These are phyloP conservation scores for Sebastes minor DNA, from an alignment of 2,797 vertebrate genomes.

Conservation along the genomic window DNA sequence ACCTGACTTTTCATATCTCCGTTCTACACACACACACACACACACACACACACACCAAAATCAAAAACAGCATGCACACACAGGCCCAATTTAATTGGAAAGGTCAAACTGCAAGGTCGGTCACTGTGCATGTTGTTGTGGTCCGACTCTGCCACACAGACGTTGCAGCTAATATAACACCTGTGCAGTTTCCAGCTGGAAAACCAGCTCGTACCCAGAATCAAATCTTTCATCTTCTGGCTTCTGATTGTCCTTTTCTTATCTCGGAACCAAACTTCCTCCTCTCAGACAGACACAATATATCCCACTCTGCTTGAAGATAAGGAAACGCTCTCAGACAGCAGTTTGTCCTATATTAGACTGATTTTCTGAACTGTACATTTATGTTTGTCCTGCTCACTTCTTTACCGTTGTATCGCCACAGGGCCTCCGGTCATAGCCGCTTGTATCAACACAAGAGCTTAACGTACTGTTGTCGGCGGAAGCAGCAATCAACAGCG, in stretches of 20 bases:
- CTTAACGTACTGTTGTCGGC: slow-evolving; percentile 58
- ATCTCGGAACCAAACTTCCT: slow-evolving; percentile 46
- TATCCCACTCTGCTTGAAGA: slow-evolving; percentile 56
- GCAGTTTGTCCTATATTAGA: slow-evolving; percentile 66
- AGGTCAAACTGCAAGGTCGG: slow-evolving; percentile 61
- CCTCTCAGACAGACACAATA: slow-evolving; percentile 50
- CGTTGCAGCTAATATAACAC: slow-evolving; percentile 41
- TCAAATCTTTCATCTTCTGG: slow-evolving; percentile 47
- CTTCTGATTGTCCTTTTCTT: slow-evolving; percentile 55
- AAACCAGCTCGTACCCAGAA: slow-evolving; percentile 37
- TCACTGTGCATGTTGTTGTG: slow-evolving; percentile 17
- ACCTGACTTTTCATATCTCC: slow-evolving; percentile 29
- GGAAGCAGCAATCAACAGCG: slow-evolving; percentile 30
- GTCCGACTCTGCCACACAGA: slow-evolving; percentile 14
- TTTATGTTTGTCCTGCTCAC: slow-evolving; percentile 65
- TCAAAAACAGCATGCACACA: background rate
- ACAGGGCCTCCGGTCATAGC: slow-evolving; percentile 65
- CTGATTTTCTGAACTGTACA: slow-evolving; percentile 69
- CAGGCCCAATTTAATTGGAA: slow-evolving; percentile 16
- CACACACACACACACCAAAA: background rate
- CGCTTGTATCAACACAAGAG: slow-evolving; percentile 76
- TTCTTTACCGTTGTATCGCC: slow-evolving; percentile 60
- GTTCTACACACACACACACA: slow-evolving; percentile 7
- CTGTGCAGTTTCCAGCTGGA: slow-evolving; percentile 27
- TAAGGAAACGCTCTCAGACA: slow-evolving; percentile 58